A percentile compares a stretch with the other conserved stretches of the same genome.
Evolutionary conservation across 1,140 invertebrate species (phyloP).

Genomic region (Forficula auricularia): DNA sequence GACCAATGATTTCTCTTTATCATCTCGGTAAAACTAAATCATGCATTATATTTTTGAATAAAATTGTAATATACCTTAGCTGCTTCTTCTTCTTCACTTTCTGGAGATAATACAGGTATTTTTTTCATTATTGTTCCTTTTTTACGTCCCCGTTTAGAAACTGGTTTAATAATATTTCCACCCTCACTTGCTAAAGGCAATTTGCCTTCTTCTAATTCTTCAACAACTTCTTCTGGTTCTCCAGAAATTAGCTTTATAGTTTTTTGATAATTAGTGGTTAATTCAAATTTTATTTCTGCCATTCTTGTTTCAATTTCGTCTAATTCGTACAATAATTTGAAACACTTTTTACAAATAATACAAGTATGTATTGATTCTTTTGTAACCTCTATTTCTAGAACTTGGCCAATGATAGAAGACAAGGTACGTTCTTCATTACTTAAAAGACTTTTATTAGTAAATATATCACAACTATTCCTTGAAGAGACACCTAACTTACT

Average conservation of each 20-base stretch:
- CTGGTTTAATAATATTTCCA: slow-evolving; percentile 4
- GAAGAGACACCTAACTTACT: slow-evolving; percentile 9
- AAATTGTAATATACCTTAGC: no score
- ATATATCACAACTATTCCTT: slow-evolving; percentile 9
- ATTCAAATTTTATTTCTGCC: slow-evolving; percentile 27
- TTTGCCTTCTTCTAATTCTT: slow-evolving; percentile 7
- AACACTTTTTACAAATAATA: slow-evolving; percentile 45
- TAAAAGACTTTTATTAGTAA: slow-evolving; percentile 9
- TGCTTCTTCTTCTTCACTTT: neutral
- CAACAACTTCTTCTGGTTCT: neutral
- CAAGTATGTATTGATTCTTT: slow-evolving; percentile 31
- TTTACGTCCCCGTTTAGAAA: neutral
- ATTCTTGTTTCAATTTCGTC: slow-evolving; percentile 37
- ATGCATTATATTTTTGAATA: no score
- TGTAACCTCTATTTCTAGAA: slow-evolving; percentile 31
- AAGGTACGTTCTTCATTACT: slow-evolving; percentile 28
- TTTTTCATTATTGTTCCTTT: slow-evolving; percentile 4
- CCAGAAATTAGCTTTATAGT: slow-evolving; percentile 19
- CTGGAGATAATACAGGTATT: neutral
- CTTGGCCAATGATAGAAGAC: slow-evolving; percentile 26
- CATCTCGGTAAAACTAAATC: no score
- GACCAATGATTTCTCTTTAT: no score
- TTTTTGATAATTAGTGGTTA: slow-evolving; percentile 27
- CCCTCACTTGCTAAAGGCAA: slow-evolving; percentile 4
- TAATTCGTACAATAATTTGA: slow-evolving; percentile 37